Percentiles rank a stretch among this genome's conserved stretches.
phyloP scores from a whole-genome alignment of 2,797 vertebrate species.

The Bradypus variegatus region DNA sequence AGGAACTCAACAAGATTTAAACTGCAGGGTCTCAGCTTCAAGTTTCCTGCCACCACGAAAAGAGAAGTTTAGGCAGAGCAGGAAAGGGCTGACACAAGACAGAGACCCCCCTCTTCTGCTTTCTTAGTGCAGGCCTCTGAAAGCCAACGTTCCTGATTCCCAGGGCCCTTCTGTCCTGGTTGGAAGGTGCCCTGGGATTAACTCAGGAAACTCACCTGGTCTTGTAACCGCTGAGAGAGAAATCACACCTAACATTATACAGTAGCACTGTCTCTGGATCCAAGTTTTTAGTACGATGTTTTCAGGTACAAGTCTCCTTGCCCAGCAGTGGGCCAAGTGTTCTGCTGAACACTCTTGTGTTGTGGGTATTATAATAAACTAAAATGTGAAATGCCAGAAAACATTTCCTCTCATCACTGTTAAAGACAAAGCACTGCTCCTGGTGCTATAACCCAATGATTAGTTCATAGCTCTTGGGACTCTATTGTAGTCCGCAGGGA shows the following conservation, averaged over 20 bases:
- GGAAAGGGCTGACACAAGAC: not conserved
- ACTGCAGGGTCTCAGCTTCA: not conserved
- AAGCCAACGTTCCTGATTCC: not conserved
- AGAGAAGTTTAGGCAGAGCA: not conserved
- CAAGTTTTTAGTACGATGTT: not conserved
- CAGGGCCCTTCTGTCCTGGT: not conserved
- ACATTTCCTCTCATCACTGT: not conserved
- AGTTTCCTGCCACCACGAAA: not conserved
- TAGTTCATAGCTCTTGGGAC: not conserved
- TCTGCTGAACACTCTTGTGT: not conserved
- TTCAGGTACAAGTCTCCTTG: too few species aligned
- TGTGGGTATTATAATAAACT: not conserved
- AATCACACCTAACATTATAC: not conserved
- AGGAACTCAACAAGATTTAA: not conserved
- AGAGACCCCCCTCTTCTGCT: not conserved
- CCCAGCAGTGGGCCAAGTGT: not conserved
- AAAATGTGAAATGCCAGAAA: slow-evolving; percentile 17
- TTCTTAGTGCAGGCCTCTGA: not conserved
- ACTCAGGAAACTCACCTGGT: not conserved
- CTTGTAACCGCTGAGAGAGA: not conserved
- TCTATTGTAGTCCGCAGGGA: not conserved
- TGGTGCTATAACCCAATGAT: not conserved
- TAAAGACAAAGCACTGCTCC: not conserved
- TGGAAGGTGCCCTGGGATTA: not conserved
- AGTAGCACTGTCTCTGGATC: not conserved